Evolutionary conservation across 2,888 invertebrate genomes (phyloP), one percentile per base, ranked within the genome.

Genomic region (Beris chalybata): DNA sequence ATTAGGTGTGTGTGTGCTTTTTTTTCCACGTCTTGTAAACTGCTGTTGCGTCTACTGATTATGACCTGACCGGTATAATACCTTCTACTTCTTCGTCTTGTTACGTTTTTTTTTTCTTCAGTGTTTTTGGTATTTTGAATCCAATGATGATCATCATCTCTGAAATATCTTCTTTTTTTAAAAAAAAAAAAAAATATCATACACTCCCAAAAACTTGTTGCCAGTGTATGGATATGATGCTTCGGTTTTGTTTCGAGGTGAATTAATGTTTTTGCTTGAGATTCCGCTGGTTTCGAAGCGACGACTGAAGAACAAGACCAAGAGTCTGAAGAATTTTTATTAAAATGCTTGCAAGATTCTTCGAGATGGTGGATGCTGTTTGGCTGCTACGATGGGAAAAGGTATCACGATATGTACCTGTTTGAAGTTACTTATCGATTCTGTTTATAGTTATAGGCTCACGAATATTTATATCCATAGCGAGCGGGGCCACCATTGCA

Each of bases 191-290:
- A 61, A 61, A 38, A 38, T 61, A 22, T 61, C 7, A 61, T 52
- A 50, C 61, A 61, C 61, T 61, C 61, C 61, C 61, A 52, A 61
- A 61, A 61, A 61, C 61, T 61, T 61, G 61, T 52, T 61, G 50
- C 50, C 32, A 50, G 61, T 52, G 59, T 50, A 45, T 48, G 48
- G 59, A 48, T 50, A 61, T 52, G 61, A 61, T 61, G 29, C 50
- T 61, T 50, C 13, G 61, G 61, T 38, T 61, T 61, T 61, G 61
- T 61, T 61, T 61, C 61, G 50, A 61, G 15, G 50, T 52, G 61
- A 61, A 61, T 61, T 61, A 61, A 50, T 61, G 61, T 50, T 61
- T 61, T 50, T 61, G 50, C 13, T 50, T 31, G 52, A 61, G 30
- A 61, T 61, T 61, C 61, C 52, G 30, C 32, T 52, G 15, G 61